These are phyloP conservation scores for Drosophila sulfurigaster DNA, from an alignment of 1,140 invertebrate genomes.

Conservation along the genomic window DNA sequence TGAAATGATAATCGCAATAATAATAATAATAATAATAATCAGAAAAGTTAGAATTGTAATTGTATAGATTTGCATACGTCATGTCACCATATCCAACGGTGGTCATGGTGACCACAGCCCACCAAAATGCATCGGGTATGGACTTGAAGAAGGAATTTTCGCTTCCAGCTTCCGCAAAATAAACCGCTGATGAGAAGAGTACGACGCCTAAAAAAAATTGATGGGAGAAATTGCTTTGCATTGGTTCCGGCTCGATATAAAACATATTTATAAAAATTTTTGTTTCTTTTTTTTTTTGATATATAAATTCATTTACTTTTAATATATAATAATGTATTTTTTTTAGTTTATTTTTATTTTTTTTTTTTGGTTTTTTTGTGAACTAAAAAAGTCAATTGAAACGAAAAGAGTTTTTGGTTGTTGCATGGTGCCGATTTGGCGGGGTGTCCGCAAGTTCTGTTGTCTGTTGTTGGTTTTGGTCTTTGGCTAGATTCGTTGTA, in stretches of 20 bases:
- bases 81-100: slow-evolving; percentile 99
- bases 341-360: slow-evolving; percentile 7
- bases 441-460: slow-evolving; percentile 43
- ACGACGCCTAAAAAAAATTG: slow-evolving; percentile 97
- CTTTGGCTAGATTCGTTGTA: slow-evolving; percentile 34
- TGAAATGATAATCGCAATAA: slow-evolving; percentile 43
- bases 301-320: slow-evolving; percentile 36
- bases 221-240: slow-evolving; percentile 85
- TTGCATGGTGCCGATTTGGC: slow-evolving; percentile 32
- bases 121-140: slow-evolving; percentile 99
- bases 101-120: slow-evolving; percentile 99
- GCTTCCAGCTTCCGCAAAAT: slow-evolving; percentile 99
- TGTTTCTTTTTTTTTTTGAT: slow-evolving; percentile 36
- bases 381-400: slow-evolving; percentile 27
- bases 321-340: slow-evolving; percentile 5
- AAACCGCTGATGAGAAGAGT: slow-evolving; percentile 99
- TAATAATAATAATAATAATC: slow-evolving; percentile 66
- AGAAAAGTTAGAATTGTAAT: slow-evolving; percentile 77
- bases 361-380: slow-evolving; percentile 18
- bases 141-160: slow-evolving; percentile 99
- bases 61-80: slow-evolving; percentile 92
- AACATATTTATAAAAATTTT: slow-evolving; percentile 37
- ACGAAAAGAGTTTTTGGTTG: slow-evolving; percentile 33
- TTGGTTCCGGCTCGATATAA: slow-evolving; percentile 71
- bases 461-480: slow-evolving; percentile 23